Evolutionary conservation across 2,797 vertebrate genomes (phyloP).

Genomic region (Hydrolagus colliei): DNA sequence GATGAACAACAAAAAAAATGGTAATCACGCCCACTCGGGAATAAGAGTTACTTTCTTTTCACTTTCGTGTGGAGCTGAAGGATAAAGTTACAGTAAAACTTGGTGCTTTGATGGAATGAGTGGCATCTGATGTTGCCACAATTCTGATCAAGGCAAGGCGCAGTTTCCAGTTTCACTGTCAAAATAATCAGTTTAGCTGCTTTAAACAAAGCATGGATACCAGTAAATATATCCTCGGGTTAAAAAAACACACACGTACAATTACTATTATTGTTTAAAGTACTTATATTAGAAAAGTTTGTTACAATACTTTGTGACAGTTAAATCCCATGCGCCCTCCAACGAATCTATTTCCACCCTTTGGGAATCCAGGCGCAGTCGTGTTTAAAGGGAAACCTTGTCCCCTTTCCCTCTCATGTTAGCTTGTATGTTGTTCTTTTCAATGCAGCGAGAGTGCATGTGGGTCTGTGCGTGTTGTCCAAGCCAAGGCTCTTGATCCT

Average conservation of each 20-base stretch:
- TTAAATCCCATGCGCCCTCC: background rate
- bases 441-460: background rate
- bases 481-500: background rate
- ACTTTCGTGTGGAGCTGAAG: background rate
- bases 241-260: background rate
- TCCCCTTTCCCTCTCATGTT: no score
- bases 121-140: background rate
- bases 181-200: background rate
- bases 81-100: background rate
- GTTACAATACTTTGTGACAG: background rate
- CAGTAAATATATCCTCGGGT: background rate
- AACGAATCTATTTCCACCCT: background rate
- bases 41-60: constrained; percentile 1
- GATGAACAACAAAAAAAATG: background rate
- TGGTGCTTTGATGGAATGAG: background rate
- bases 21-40: background rate
- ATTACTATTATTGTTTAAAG: background rate
- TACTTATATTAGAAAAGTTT: background rate
- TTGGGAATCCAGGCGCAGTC: background rate
- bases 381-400: no score
- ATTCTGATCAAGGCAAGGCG: background rate
- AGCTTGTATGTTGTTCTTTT: no score
- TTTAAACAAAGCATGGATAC: background rate
- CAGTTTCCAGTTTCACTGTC: background rate
- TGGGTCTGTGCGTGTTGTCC: background rate